Base-by-base conservation (phyloP, 2,888 invertebrate species). In the Gymnocheta viridis region DNA sequence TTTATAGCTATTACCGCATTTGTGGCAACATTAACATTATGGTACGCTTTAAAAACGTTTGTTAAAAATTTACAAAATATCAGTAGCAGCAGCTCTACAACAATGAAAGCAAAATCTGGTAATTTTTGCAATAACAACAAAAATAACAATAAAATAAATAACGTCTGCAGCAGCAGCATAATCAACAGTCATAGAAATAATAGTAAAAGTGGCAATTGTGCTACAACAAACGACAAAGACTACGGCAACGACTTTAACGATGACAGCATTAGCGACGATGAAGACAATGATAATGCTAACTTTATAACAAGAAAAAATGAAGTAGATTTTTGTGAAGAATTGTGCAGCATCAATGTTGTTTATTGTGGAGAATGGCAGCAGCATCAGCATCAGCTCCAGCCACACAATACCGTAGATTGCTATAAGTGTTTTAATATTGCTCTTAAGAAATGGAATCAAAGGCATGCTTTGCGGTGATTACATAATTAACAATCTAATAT, bases 11-110 rank as follows among this genome's bases (percentile, higher is more conserved):
- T 91, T 88, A 90, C 88, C 87, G 87, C 90, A 87, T 88, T 91
- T 88, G 88, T 89, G 85, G 88, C 88, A 72, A 88, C 89, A 85
- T 87, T 90, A 86, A 87, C 89, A 85, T 86, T 90, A 86, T 87
- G 89, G 87, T 89, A 89, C 80, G 62, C 77, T n/a, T 62, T 81
- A 44, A 72, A 67, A 81, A 72, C 38, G 47, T 62, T 81, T 72
- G 54, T 29, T 14, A 73, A 62, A 54, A 78, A 38, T 73, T 44
- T 66, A 69, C 72, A 67, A 73, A 72, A 72, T 41, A 49, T 67
- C 60, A 77, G 54, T 81, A 82, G 73, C 41, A 58, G 38, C 58
- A 58, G n/a, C 44, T 64, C 14, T 56, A 78, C 76, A 78, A 73
- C 47, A 64, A 72, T 64, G 56, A 58, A 58, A 84, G 67, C 19